Conservation (phyloP, 1,140 invertebrate genomes). For the Saxidomus purpurata region DNA sequence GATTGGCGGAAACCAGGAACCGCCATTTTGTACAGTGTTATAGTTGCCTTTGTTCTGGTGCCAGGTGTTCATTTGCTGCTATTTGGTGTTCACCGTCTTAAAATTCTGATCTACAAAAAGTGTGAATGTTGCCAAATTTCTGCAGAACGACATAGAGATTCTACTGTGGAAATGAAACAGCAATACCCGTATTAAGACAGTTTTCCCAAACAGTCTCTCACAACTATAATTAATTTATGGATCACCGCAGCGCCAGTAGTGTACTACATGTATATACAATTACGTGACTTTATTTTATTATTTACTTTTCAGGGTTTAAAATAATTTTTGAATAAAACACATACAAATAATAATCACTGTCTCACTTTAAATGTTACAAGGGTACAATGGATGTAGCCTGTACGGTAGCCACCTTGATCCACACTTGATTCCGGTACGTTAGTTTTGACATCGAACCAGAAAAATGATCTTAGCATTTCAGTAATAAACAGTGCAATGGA, state of each 20-base stretch:
- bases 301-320: too few relatives aligned
- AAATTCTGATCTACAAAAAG: constrained; percentile 25
- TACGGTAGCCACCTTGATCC: too few relatives aligned
- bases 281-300: too few relatives aligned
- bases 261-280: not conserved
- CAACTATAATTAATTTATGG: too few relatives aligned
- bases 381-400: too few relatives aligned
- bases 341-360: too few relatives aligned
- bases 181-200: constrained; percentile 1
- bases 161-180: constrained; percentile 17
- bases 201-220: not conserved
- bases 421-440: too few relatives aligned
- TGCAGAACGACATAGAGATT: not conserved
- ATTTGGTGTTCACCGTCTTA: constrained; percentile 69
- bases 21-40: constrained; percentile 66
- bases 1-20: constrained; percentile 78
- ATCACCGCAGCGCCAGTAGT: not conserved
- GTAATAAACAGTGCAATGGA: too few relatives aligned
- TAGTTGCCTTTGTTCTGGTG: constrained; percentile 68
- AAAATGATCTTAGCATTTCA: too few relatives aligned
- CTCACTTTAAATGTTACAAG: too few relatives aligned
- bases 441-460: too few relatives aligned
- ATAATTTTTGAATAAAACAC: too few relatives aligned
- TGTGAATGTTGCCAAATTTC: not conserved
- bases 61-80: constrained; percentile 72